These are phyloP conservation scores for Chelon auratus DNA, from an alignment of 2,797 vertebrate species.

Conservation along the genomic window DNA sequence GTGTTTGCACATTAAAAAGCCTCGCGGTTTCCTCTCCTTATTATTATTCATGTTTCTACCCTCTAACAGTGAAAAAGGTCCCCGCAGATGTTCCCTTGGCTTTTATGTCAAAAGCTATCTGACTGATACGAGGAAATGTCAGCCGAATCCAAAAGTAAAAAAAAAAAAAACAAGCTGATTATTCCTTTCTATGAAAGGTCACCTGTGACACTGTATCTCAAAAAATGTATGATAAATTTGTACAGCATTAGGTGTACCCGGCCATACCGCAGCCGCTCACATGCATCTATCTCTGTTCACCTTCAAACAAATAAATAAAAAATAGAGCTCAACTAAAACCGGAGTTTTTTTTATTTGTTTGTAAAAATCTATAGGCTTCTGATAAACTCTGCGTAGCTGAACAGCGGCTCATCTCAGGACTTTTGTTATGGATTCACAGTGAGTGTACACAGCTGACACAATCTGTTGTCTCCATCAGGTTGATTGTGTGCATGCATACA, in stretches of 20 bases:
- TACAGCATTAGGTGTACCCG: constrained; percentile 35
- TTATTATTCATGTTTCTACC: constrained; percentile 36
- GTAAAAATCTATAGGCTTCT: constrained; percentile 12
- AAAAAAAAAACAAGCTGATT: constrained; percentile 64
- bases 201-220: constrained; percentile 55
- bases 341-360: constrained; percentile 28
- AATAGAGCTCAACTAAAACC: not conserved
- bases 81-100: constrained; percentile 57
- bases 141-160: constrained; percentile 57
- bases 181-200: constrained; percentile 73
- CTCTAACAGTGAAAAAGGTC: constrained; percentile 47
- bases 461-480: constrained; percentile 51
- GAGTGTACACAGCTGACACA: constrained; percentile 6
- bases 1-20: constrained; percentile 64
- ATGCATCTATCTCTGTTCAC: not conserved
- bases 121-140: constrained; percentile 78
- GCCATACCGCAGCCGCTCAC: not conserved
- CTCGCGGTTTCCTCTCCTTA: constrained; percentile 34
- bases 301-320: constrained; percentile 8
- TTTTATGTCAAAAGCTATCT: constrained; percentile 70
- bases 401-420: constrained; percentile 23
- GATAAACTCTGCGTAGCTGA: constrained; percentile 27
- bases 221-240: constrained; percentile 61
- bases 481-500: constrained; percentile 31
- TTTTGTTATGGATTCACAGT: constrained; percentile 12